Base-by-base conservation (phyloP, 2,888 invertebrate genomes). In the Dilophus febrilis region DNA sequence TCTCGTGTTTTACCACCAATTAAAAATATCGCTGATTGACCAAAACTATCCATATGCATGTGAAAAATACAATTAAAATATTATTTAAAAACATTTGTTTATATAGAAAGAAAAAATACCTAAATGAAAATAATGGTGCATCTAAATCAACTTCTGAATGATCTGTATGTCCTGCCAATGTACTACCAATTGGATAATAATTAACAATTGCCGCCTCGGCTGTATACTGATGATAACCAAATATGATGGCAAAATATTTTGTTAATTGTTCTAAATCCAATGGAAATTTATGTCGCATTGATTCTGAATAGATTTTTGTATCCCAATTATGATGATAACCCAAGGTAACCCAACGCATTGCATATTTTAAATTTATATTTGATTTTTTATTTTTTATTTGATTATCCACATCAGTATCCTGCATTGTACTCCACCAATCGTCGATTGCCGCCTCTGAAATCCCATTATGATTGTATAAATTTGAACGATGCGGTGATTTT, bases 261-360 rank as follows among this genome's bases (percentile, higher is more conserved):
- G 77, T 73, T 42, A 92, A 57, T 19, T 65, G 59, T 2, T 64
- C 64, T 40, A 94, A 62, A 50, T 91, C 88, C 12, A 53, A 46
- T 0, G 92, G 92, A 59, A 94, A 84, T 10, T 60, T 53, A 36
- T 72, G 66, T 55, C 67, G 73, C 44, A 67, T 70, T 5, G 68
- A 58, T 59, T 87, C 84, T 41, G 66, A 71, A 53, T 88, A 88
- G 11, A 76, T 76, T 71, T 97, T 98, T 40, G 87, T 84, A 52
- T 91, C 79, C 97, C 98, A 98, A 58, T 98, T 79, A 61, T 98
- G 94, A 63, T 98, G 97, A 57, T 94, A 95, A 12, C 98, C 98
- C 28, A 97, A 62, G 0, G 97, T 98, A 2, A 83, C 75, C 98
- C 98, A 98, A 50, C 97, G 67, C 49, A 98, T 59, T 43, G 48